A percentile compares a stretch with the other conserved stretches of the same genome.
Conservation (phyloP, 2,797 vertebrate genomes). For the Trichosurus vulpecula region DNA sequence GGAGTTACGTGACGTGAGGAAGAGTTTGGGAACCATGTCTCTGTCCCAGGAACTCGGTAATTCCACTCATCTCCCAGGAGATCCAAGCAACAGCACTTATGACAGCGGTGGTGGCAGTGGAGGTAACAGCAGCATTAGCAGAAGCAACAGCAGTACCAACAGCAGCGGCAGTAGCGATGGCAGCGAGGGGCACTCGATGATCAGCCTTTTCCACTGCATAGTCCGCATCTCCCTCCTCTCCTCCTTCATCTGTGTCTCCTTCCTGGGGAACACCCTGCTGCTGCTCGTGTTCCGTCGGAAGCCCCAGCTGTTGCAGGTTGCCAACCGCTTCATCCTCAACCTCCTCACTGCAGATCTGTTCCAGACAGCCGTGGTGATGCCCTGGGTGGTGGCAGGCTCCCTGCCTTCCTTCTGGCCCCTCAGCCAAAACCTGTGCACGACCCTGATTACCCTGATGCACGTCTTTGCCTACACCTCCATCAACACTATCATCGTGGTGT, state of each 20-base stretch:
- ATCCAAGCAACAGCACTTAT: background rate
- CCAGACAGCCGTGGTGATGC: conserved; percentile 91
- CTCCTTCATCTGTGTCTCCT: conserved; percentile 87
- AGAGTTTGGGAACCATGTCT: background rate
- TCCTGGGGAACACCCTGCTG: conserved; percentile 91
- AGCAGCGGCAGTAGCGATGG: conserved; percentile 54
- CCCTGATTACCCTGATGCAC: conserved; percentile 92
- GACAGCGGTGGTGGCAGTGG: background rate
- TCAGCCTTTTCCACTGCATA: conserved; percentile 76
- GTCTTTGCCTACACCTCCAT: conserved; percentile 93
- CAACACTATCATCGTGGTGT: conserved; percentile 93
- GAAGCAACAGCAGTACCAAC: background rate
- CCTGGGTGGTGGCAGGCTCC: conserved; percentile 90
- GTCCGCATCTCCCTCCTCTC: conserved; percentile 87
- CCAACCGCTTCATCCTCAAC: conserved; percentile 94
- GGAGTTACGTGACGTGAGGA: background rate
- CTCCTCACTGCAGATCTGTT: conserved; percentile 91
- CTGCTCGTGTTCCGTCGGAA: conserved; percentile 91
- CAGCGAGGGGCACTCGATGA: conserved; percentile 71
- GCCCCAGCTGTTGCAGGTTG: conserved; percentile 92
- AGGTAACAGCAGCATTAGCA: background rate
- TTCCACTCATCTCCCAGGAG: conserved; percentile 48
- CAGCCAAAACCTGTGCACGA: conserved; percentile 89
- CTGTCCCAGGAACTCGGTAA: conserved; percentile 35
- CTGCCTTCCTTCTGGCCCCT: conserved; percentile 90